A percentile compares a stretch with the other conserved stretches of the same genome.
Conservation (phyloP, 2,888 invertebrate genomes). For the Myopa testacea region DNA sequence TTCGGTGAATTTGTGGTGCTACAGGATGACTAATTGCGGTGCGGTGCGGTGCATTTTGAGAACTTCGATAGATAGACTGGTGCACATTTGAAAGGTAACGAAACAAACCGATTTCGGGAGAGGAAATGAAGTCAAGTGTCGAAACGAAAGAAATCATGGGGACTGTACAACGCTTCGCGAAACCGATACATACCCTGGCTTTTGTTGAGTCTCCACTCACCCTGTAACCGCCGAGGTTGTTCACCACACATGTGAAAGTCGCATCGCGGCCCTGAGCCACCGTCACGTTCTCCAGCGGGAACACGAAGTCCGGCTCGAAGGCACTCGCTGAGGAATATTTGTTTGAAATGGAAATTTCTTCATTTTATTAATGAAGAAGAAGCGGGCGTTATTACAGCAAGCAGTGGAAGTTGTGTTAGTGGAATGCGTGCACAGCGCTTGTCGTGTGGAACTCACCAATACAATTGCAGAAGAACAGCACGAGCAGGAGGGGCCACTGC, state of each 20-base stretch:
- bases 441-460: conserved; percentile 59
- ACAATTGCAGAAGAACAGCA: conserved; percentile 63
- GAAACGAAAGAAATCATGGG: background rate
- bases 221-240: conserved; percentile 82
- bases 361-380: conserved; percentile 58
- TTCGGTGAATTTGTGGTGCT: background rate
- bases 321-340: conserved; percentile 71
- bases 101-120: conserved; percentile 40
- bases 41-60: conserved; percentile 9
- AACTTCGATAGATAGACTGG: background rate
- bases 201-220: conserved; percentile 87
- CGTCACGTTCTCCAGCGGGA: conserved; percentile 81
- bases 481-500: conserved; percentile 60
- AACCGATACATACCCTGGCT: conserved; percentile 86
- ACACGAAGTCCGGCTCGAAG: conserved; percentile 81
- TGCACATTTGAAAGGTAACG: conserved; percentile 6
- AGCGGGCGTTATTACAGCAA: conserved; percentile 49
- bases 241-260: conserved; percentile 82
- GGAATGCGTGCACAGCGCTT: background rate
- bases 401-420: conserved; percentile 13
- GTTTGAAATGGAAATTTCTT: conserved; percentile 65
- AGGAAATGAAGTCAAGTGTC: conserved; percentile 36
- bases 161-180: conserved; percentile 50
- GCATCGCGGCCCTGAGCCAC: conserved; percentile 83
- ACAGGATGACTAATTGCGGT: background rate